These are phyloP conservation scores for Varanus salvator DNA, from an alignment of 2,113 vertebrate species.

Conservation along the genomic window DNA sequence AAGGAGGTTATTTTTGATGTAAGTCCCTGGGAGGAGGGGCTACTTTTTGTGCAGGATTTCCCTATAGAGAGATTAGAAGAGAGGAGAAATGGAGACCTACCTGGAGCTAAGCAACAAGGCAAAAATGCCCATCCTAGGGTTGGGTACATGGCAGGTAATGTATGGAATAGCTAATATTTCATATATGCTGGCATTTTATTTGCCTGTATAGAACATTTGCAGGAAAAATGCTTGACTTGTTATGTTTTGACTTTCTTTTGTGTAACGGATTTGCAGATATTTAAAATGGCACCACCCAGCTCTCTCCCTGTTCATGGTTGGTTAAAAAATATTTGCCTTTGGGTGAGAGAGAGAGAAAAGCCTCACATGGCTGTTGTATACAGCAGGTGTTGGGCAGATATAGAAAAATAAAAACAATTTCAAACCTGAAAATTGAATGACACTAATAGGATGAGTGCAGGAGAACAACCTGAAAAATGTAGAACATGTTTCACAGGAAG, in stretches of 20 bases:
- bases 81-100: accelerated
- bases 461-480: too few relatives aligned
- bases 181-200: background rate
- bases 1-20: background rate
- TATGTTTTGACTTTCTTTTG: background rate
- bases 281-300: background rate
- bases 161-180: background rate
- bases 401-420: background rate
- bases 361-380: background rate
- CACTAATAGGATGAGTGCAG: background rate
- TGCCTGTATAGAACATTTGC: background rate
- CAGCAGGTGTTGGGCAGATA: background rate
- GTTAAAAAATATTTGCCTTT: background rate
- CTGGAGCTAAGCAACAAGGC: background rate
- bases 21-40: accelerated
- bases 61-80: background rate
- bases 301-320: background rate
- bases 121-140: slow-evolving; percentile 41
- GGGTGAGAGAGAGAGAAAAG: too few relatives aligned
- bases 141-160: slow-evolving; percentile 55
- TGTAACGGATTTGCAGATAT: background rate
- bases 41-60: accelerated
- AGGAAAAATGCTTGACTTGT: background rate
- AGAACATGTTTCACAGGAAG: background rate
- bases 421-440: background rate